phyloP scores from a whole-genome alignment of 2,113 vertebrate species.

The Micronisus gabar region DNA sequence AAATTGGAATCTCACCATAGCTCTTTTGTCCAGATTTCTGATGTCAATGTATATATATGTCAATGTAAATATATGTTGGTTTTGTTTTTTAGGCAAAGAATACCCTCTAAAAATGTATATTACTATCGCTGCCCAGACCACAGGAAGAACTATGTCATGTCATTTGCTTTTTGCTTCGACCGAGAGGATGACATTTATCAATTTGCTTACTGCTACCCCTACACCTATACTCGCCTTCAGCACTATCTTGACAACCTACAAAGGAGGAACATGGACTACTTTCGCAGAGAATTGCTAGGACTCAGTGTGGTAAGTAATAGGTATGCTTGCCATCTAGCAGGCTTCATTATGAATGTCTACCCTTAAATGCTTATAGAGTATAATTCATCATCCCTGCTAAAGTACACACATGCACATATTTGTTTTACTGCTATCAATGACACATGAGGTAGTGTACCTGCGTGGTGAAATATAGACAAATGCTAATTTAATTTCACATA shows the following conservation, averaged over 20 bases:
- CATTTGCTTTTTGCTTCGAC: constrained; percentile 98
- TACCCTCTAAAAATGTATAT: constrained; percentile 95
- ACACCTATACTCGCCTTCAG: constrained; percentile 95
- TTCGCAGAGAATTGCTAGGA: constrained; percentile 88
- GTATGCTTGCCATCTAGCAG: neutral
- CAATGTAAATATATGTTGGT: neutral
- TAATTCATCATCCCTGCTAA: neutral
- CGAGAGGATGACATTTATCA: constrained; percentile 92
- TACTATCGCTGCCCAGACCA: constrained; percentile 98
- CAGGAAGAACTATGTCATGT: constrained; percentile 97
- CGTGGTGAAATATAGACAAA: neutral
- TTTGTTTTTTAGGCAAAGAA: constrained; percentile 86
- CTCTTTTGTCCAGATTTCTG: neutral
- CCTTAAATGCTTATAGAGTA: neutral
- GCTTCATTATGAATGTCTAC: neutral
- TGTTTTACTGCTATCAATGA: neutral
- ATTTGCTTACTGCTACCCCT: constrained; percentile 97
- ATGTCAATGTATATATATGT: neutral
- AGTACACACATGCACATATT: neutral
- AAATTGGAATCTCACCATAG: neutral
- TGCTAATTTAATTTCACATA: neutral
- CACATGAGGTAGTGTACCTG: neutral
- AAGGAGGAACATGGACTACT: constrained; percentile 88
- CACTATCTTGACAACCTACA: constrained; percentile 92
- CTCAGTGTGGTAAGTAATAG: constrained; percentile 88